phyloP scores from a whole-genome alignment of 2,888 invertebrate genomes.

The Oligia latruncula region DNA sequence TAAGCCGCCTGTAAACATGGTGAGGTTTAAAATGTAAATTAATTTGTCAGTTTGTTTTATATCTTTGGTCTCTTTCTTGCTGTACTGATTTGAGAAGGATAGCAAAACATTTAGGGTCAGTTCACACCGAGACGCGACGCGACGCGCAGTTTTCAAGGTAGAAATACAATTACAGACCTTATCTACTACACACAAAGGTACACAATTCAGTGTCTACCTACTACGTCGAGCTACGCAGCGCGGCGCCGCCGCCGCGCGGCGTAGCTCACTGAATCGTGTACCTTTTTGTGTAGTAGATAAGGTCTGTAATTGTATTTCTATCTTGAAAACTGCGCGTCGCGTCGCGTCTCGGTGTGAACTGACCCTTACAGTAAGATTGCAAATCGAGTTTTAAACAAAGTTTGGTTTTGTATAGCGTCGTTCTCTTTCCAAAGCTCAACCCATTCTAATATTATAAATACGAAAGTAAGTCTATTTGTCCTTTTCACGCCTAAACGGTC shows the following conservation, averaged over 20 bases:
- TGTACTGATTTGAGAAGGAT: not conserved
- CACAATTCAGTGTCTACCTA: too few species aligned
- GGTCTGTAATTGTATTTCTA: too few species aligned
- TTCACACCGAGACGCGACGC: too few species aligned
- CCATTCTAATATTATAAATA: not conserved
- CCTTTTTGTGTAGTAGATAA: too few species aligned
- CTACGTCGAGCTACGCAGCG: too few species aligned
- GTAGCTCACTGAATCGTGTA: too few species aligned
- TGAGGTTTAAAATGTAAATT: constrained; percentile 22
- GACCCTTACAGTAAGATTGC: not conserved
- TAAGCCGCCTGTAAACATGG: constrained; percentile 25
- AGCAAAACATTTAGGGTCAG: not conserved
- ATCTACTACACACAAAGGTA: too few species aligned
- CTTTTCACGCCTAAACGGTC: not conserved
- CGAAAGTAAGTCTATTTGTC: not conserved
- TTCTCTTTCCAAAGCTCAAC: not conserved
- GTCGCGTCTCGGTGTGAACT: too few species aligned
- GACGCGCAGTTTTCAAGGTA: too few species aligned
- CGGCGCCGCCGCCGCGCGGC: too few species aligned
- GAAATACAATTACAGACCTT: too few species aligned
- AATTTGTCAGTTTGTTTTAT: constrained; percentile 11
- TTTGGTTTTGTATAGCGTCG: not conserved
- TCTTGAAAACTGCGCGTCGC: too few species aligned
- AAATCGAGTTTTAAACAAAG: not conserved
- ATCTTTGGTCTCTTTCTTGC: constrained; percentile 3